Evolutionary conservation across 2,113 vertebrate species (phyloP).

Genomic region (Alectura lathami): DNA sequence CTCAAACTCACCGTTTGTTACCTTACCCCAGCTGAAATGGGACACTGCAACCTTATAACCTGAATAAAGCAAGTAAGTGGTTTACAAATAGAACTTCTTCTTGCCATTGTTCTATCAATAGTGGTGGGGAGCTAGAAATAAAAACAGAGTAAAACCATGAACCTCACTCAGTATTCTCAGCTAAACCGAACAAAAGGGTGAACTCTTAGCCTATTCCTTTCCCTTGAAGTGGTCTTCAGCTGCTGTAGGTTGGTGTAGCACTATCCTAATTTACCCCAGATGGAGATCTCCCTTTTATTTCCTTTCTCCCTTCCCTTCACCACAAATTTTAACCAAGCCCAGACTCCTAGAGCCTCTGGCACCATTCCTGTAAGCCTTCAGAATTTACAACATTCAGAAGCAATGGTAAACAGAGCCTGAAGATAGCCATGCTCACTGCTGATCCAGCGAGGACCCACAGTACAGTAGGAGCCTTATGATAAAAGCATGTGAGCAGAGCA

Average conservation of each 20-base stretch:
- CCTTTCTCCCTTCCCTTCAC: not conserved
- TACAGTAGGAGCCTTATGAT: conserved; percentile 36
- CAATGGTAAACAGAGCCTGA: conserved; percentile 15
- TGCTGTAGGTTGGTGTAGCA: not conserved
- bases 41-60: not conserved
- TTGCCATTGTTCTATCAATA: not conserved
- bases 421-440: not conserved
- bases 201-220: not conserved
- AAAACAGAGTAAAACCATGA: not conserved
- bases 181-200: not conserved
- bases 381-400: conserved; percentile 20
- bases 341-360: conserved; percentile 26
- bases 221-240: not conserved
- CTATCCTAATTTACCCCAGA: conserved; percentile 39
- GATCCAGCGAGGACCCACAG: not conserved
- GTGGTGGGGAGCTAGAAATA: not conserved
- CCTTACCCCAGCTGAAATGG: not conserved
- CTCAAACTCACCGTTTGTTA: not conserved
- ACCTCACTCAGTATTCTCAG: not conserved
- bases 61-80: not conserved
- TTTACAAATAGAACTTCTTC: not conserved
- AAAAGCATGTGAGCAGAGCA: conserved; percentile 51
- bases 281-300: not conserved
- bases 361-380: not conserved
- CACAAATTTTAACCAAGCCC: conserved; percentile 32